These are phyloP conservation scores for Hylyphantes graminicola DNA, from an alignment of 1,140 invertebrate genomes.

Conservation along the genomic window DNA sequence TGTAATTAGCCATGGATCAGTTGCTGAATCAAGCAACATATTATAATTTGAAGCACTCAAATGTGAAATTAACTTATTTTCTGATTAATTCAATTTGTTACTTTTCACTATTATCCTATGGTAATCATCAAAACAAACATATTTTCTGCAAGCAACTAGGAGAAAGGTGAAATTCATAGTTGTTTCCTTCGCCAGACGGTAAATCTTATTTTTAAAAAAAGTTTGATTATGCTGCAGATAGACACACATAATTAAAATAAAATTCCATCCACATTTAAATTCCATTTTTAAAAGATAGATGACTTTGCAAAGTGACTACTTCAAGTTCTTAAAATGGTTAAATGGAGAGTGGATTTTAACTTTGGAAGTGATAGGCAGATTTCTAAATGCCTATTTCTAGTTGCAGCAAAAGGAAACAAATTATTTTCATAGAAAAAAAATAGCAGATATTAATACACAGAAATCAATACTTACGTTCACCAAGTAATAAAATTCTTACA, in stretches of 20 bases:
- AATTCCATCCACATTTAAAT: not conserved
- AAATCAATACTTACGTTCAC: conserved; percentile 69
- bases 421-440: not conserved
- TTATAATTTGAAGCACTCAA: too few relatives aligned
- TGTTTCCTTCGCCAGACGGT: too few relatives aligned
- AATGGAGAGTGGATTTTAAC: not conserved
- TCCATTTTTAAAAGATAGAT: not conserved
- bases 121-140: too few relatives aligned
- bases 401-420: not conserved
- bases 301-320: not conserved
- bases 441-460: conserved; percentile 2
- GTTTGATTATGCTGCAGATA: not conserved
- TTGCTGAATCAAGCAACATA: too few relatives aligned
- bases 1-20: too few relatives aligned
- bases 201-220: too few relatives aligned
- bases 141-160: too few relatives aligned
- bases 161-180: too few relatives aligned
- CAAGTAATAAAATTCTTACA: conserved; percentile 67
- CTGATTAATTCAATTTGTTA: too few relatives aligned
- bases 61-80: too few relatives aligned
- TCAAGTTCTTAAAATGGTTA: not conserved
- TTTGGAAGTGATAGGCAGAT: not conserved
- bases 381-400: not conserved
- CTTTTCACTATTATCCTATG: too few relatives aligned
- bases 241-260: not conserved